Base-by-base conservation (phyloP, 2,113 vertebrate species). In the Sander vitreus region DNA sequence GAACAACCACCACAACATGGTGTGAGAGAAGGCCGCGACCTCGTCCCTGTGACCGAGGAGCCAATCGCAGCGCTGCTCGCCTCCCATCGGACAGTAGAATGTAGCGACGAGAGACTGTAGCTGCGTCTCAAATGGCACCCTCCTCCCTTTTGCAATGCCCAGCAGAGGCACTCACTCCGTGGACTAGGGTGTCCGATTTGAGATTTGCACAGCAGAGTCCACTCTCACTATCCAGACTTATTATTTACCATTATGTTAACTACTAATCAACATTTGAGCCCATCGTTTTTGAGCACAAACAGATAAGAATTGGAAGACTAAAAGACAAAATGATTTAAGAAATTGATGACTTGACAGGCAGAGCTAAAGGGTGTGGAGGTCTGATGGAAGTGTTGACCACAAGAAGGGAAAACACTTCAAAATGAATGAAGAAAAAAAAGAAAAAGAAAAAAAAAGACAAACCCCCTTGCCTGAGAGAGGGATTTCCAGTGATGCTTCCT, bases 71-170 rank as follows among this genome's bases (percentile, higher is more conserved):
- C 95, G 96, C 96, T 96, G 96, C 96, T 97, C 95, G 93, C 93
- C 94, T 97, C 97, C 97, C 97, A 98, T 98, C 96, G 96, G 97
- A 99, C 98, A 98, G 97, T 99, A 99, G 98, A 99, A 99, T 99
- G 98, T 99, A 99, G 98, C 96, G 90, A 96, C 95, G 95, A 97
- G 96, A 91, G 88, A 92, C 91, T 80, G 82, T 85, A 84, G 89
- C 88, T 89, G 89, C 91, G 78, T 76, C 88, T 88, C 88, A 83
- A 70, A 83, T 7, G 81, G 69, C 88, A 85, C 83, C 88, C 92
- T 89, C 80, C 57, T 80, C 83, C 72, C 16, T 65, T 65, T 36
- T 5, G 58, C 76, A 6, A 65, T 51, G 80, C 76, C 85, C 67
- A 45, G 27, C 54, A 43, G 18, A 33, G 81, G 78, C 50, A 1